Evolutionary conservation across 2,113 vertebrate species (phyloP).

Genomic region (Oenanthe oenanthe): DNA sequence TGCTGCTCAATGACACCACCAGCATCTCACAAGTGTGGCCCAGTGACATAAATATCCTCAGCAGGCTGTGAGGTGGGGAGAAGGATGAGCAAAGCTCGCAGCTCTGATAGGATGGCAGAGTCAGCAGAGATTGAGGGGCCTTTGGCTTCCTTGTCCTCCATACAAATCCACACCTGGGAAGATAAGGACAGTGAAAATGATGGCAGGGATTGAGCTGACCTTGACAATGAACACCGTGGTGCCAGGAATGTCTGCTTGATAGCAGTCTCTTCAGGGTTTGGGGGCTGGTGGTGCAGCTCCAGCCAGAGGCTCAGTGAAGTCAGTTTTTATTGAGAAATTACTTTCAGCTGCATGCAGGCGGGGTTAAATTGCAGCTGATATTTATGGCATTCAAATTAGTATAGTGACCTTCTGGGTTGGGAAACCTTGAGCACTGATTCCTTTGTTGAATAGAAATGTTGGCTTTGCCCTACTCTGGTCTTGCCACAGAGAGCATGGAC

Average conservation of each 20-base stretch:
- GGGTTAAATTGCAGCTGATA: neutral
- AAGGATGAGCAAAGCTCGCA: rapidly evolving
- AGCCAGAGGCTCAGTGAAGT: neutral
- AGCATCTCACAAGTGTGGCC: neutral
- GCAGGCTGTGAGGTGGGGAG: neutral
- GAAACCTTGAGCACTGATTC: neutral
- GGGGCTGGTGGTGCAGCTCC: neutral
- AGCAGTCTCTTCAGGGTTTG: neutral
- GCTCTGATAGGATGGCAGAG: neutral
- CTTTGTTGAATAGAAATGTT: neutral
- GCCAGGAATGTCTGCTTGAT: neutral
- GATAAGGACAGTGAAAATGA: neutral
- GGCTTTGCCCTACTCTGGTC: neutral
- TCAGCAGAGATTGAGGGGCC: neutral
- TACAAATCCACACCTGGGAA: neutral
- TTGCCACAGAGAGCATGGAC: rapidly evolving
- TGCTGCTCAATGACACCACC: neutral
- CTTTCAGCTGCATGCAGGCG: neutral
- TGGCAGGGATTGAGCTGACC: neutral
- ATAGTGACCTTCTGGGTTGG: neutral
- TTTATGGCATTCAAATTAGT: neutral
- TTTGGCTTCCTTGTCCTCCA: neutral
- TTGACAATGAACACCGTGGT: rapidly evolving
- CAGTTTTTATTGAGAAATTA: neutral
- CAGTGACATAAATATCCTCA: neutral